Evolutionary conservation across 2,888 invertebrate species (phyloP), one percentile per base, ranked within the genome.

Genomic region (Podotricha telesiphe): DNA sequence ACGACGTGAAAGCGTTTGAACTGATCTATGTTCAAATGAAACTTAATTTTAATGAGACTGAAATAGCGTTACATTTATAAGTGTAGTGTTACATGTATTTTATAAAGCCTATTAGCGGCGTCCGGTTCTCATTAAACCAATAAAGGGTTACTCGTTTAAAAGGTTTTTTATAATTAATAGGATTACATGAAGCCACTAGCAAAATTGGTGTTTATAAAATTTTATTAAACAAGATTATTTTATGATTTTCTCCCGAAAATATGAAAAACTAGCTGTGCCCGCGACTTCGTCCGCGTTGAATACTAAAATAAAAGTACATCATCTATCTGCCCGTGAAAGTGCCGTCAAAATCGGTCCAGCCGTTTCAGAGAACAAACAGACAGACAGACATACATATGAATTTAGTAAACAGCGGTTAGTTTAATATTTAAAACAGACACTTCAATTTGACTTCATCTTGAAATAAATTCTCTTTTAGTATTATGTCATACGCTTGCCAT

Each of bases 101-200:
- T 45, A 28, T 59, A 59, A 59, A 59, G 42, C 59, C 59, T 42
- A 59, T 59, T 59, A 59, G 22, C 20, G 22, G 59, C n/a, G n/a
- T n/a, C 59, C 42, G 22, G 59, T 28, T 59, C 59, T 59, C 59
- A 59, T 59, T 59, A 59, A 28, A 59, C 45, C 59, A 45, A 59
- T 58, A 28, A 45, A 22, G n/a, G 58, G n/a, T 45, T 59, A 45
- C 6, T 45, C 59, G 22, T 59, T 59, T 59, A 45, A 59, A 59
- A 59, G n/a, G n/a, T 42, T 17, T 17, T 28, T 45, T n/a, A 45
- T 59, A 59, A 28, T 45, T 59, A 59, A 59, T 59, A 59, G 45
- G 22, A 59, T 59, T 59, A 45, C 22, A 45, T 45, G 17, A 45
- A 45, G 42, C 22, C 45, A 45, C n/a, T 45, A 15, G n/a, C n/a